Evolutionary conservation across 2,888 invertebrate species (phyloP).

Genomic region (Polyommatus iphigenia): DNA sequence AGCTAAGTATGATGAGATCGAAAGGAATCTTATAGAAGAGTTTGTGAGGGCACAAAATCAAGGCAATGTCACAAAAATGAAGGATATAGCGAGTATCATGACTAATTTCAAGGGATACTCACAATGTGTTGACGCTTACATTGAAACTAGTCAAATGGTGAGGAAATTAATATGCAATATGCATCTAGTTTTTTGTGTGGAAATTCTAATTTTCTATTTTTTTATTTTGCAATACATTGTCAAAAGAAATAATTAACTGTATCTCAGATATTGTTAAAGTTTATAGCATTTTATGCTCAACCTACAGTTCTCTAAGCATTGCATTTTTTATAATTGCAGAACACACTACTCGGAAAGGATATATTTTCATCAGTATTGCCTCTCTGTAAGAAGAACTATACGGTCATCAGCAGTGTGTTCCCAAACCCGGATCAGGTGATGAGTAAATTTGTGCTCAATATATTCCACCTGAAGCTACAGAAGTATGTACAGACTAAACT

Average conservation of each 20-base stretch:
- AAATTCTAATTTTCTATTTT: too few species aligned
- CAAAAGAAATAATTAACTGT: too few species aligned
- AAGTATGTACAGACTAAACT: constrained; percentile 92
- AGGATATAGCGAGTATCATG: constrained; percentile 93
- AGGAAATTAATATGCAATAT: not conserved
- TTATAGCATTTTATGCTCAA: not conserved
- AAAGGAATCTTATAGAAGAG: constrained; percentile 94
- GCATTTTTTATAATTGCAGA: constrained; percentile 69
- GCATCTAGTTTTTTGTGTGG: not conserved
- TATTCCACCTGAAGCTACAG: constrained; percentile 94
- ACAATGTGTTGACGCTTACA: constrained; percentile 97
- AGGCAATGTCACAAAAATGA: constrained; percentile 93
- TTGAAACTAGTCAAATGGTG: constrained; percentile 97
- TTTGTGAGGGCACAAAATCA: constrained; percentile 94
- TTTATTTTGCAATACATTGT: too few species aligned
- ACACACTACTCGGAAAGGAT: constrained; percentile 91
- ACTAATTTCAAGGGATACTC: constrained; percentile 98
- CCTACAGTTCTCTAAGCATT: not conserved
- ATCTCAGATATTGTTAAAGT: not conserved
- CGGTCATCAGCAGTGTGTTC: constrained; percentile 93
- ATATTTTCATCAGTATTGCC: constrained; percentile 94
- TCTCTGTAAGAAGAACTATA: constrained; percentile 92
- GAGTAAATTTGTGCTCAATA: constrained; percentile 97
- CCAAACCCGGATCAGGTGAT: constrained; percentile 97
- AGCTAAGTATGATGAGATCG: constrained; percentile 94